Conservation (phyloP, 2,888 invertebrate species). For the Tenthredo notha region DNA sequence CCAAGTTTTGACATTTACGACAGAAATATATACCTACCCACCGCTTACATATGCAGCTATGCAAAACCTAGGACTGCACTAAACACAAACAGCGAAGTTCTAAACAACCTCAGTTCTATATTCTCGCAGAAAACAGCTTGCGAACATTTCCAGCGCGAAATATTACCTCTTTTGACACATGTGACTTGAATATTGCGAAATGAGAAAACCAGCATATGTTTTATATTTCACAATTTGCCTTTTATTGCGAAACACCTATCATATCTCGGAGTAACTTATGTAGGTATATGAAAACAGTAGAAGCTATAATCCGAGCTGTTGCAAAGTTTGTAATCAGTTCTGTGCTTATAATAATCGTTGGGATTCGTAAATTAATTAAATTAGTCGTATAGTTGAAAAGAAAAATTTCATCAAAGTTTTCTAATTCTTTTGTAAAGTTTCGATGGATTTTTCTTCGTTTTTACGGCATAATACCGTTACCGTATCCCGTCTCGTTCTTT, state of each 20-base stretch:
- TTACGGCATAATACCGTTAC: neutral
- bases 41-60: neutral
- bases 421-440: conserved; percentile 19
- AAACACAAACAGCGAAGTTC: conserved; percentile 19
- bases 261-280: neutral
- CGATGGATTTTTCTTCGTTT: conserved; percentile 13
- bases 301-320: neutral
- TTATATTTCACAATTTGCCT: neutral
- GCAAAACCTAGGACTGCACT: conserved; percentile 1
- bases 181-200: neutral
- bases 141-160: neutral
- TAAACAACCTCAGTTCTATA: neutral
- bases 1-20: conserved; percentile 27
- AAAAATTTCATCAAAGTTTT: conserved; percentile 42
- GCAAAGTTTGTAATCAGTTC: conserved; percentile 38
- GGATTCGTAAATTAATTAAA: conserved; percentile 39
- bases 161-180: neutral
- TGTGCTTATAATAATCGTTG: conserved; percentile 21
- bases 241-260: neutral
- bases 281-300: neutral
- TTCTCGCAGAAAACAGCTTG: neutral
- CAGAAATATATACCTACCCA: conserved; percentile 6
- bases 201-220: neutral
- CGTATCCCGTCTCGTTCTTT: neutral
- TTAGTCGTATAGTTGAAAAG: conserved; percentile 1